phyloP scores from a whole-genome alignment of 2,113 vertebrate species.

The Mastomys natalensis region DNA sequence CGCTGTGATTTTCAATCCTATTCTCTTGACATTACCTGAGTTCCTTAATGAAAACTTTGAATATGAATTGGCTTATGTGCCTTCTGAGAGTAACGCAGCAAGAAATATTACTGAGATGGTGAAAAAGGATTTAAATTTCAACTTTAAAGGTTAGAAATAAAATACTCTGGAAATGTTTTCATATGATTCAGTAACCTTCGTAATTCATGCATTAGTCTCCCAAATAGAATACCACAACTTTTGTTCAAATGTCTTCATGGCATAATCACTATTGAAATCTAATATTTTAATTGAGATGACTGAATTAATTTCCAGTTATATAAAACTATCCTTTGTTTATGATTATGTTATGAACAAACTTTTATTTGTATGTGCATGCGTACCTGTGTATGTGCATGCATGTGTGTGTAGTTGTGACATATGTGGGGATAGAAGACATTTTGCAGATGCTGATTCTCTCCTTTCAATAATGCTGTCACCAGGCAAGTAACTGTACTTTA shows the following conservation, averaged over 20 bases:
- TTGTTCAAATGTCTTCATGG: neutral
- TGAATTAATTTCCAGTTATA: neutral
- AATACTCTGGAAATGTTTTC: neutral
- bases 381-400: neutral
- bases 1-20: constrained; percentile 83
- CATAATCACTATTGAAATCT: neutral
- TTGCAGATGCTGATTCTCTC: neutral
- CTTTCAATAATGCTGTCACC: neutral
- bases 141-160: constrained; percentile 79
- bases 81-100: constrained; percentile 90
- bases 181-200: neutral
- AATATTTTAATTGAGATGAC: neutral
- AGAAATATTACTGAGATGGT: constrained; percentile 88
- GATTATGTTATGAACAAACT: neutral
- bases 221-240: neutral
- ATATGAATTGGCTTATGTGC: constrained; percentile 92
- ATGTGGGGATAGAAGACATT: neutral
- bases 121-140: constrained; percentile 81
- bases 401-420: neutral
- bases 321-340: constrained; percentile 16
- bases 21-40: constrained; percentile 81
- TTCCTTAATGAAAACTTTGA: constrained; percentile 41
- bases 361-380: neutral
- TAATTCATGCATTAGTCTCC: neutral
- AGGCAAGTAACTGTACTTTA: neutral